phyloP scores from a whole-genome alignment of 2,113 vertebrate genomes.

The Sinocyclocheilus grahami region DNA sequence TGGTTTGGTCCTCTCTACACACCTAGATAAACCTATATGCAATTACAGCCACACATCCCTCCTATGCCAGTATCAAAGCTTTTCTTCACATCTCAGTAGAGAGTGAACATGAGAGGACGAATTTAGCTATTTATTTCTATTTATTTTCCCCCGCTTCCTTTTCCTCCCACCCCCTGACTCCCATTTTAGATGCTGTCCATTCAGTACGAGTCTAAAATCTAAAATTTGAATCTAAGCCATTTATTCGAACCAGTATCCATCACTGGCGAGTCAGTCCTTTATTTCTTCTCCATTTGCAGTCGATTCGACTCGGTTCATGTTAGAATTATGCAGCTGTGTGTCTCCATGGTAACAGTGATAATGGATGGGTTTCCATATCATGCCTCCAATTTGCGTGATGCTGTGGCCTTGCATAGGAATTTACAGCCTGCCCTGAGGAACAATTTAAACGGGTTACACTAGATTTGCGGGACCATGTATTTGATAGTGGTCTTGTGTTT shows the following conservation, averaged over 20 bases:
- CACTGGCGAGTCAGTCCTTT: slow-evolving; percentile 42
- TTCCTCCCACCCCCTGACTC: neutral
- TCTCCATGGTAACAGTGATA: slow-evolving; percentile 35
- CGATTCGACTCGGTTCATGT: slow-evolving; percentile 39
- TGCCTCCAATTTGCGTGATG: slow-evolving; percentile 47
- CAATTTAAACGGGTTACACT: slow-evolving; percentile 57
- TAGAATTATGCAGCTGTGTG: slow-evolving; percentile 52
- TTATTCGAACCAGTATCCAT: slow-evolving; percentile 27
- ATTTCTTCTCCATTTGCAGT: slow-evolving; percentile 12
- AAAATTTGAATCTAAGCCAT: slow-evolving; percentile 53
- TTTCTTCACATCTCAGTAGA: slow-evolving; percentile 38
- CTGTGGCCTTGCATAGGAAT: slow-evolving; percentile 54
- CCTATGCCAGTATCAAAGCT: slow-evolving; percentile 32
- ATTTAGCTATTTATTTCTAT: slow-evolving; percentile 48
- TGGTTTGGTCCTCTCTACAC: slow-evolving; percentile 48
- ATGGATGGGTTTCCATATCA: slow-evolving; percentile 32
- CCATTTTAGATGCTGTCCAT: neutral
- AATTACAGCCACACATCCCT: slow-evolving; percentile 53
- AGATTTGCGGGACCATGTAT: slow-evolving; percentile 44
- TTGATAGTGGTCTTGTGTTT: slow-evolving; percentile 48
- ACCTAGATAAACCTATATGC: slow-evolving; percentile 57
- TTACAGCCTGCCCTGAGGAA: slow-evolving; percentile 56
- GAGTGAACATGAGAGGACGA: slow-evolving; percentile 32
- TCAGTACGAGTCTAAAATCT: slow-evolving; percentile 26
- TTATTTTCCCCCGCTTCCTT: slow-evolving; percentile 4